Base-by-base conservation (phyloP, 2,797 vertebrate genomes). In the Labeo calbasu region DNA sequence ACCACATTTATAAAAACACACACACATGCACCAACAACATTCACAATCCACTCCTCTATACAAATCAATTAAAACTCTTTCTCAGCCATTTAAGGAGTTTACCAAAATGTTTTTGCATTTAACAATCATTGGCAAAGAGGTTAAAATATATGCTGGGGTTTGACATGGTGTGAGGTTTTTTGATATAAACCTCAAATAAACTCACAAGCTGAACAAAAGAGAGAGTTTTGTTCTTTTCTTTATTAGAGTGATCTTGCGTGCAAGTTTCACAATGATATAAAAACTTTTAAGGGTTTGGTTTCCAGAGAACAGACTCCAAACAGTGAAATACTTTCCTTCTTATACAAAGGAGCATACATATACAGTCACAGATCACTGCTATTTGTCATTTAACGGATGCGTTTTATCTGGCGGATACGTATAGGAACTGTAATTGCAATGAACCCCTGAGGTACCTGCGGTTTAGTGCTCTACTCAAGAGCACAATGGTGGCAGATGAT, bases 221-320 rank as follows among this genome's bases (percentile, higher is more conserved):
- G 12, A 10, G 15, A n/a, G 10, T 15, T 77, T 68, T 83, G 48
- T 46, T 82, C 36, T 28, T 68, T 76, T 83, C 50, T 84, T 84
- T 40, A 19, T 63, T 78, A 23, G 51, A 84, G 53, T 57, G 40
- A 59, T 78, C 36, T 84, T 69, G 50, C 12, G 17, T 77, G 50
- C 73, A 83, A 77, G 81, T 77, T 68, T 78, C 65, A 79, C 66
- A 53, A n/a, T 69, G 23, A 32, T 83, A 57, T 63, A 83, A 76
- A 36, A 72, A 71, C 81, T 48, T 83, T 83, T 43, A 77, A 68
- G 21, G n/a, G 72, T 25, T 83, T 32, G 11, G 48, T 83, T 66
- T 76, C 71, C n/a, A 83, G 71, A 55, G 55, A 21, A 83, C 23
- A 68, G 36, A 57, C 28, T 83, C 61, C 19, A 46, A 83, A 76